Percentiles rank a stretch among this genome's conserved stretches.
These are phyloP conservation scores for Dreissena rostriformis DNA, from an alignment of 1,140 invertebrate species.

Conservation along the genomic window DNA sequence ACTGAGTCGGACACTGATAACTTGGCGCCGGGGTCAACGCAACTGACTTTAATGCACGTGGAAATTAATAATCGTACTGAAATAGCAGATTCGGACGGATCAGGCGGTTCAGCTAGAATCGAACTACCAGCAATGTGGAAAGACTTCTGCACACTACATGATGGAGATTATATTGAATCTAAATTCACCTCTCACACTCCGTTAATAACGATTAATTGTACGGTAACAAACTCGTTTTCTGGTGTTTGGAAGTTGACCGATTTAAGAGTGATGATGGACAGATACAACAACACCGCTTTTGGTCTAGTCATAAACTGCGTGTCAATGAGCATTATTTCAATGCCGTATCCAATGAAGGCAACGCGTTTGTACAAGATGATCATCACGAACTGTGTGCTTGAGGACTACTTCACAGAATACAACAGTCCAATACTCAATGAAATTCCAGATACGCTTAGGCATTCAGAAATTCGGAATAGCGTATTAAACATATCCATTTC, in stretches of 20 bases:
- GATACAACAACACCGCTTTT: conserved; percentile 27
- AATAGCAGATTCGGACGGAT: too few species aligned
- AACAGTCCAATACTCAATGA: neutral
- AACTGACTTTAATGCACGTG: neutral
- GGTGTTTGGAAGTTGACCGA: conserved; percentile 52
- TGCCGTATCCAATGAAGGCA: conserved; percentile 60
- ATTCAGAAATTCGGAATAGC: conserved; percentile 35
- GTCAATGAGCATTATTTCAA: conserved; percentile 31
- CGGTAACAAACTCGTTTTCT: conserved; percentile 26
- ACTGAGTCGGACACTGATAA: too few species aligned
- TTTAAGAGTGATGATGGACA: conserved; percentile 39
- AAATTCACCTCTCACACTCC: conserved; percentile 5
- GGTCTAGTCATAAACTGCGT: conserved; percentile 57
- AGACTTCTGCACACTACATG: conserved; percentile 18
- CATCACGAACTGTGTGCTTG: conserved; percentile 45
- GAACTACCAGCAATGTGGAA: conserved; percentile 31
- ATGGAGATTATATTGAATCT: conserved; percentile 22
- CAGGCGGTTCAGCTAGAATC: neutral
- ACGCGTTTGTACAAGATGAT: conserved; percentile 39
- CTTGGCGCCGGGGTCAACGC: too few species aligned
- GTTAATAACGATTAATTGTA: conserved; percentile 34
- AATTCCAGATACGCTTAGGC: conserved; percentile 49
- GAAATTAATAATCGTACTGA: too few species aligned
- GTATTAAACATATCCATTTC: conserved; percentile 21
- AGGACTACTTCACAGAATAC: conserved; percentile 56